Percentiles rank a stretch among this genome's conserved stretches.
phyloP scores from a whole-genome alignment of 2,797 vertebrate genomes.

The Labroides dimidiatus region DNA sequence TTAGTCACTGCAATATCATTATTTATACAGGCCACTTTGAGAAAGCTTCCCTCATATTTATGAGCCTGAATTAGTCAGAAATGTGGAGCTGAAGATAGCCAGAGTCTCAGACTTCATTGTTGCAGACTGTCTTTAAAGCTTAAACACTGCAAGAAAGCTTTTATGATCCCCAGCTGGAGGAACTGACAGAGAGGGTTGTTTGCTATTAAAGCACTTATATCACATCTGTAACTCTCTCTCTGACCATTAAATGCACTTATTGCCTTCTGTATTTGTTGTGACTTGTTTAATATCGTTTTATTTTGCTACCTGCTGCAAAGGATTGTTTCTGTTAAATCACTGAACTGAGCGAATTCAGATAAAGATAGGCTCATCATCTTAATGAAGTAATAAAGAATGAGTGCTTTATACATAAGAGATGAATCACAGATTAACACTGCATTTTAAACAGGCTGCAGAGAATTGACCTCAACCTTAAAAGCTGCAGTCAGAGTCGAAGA shows the following conservation, averaged over 20 bases:
- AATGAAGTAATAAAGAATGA: slow-evolving; percentile 24
- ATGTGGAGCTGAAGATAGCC: slow-evolving; percentile 25
- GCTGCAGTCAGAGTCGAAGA: slow-evolving; percentile 17
- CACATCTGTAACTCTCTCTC: slow-evolving; percentile 1
- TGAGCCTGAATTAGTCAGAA: slow-evolving; percentile 61
- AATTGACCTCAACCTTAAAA: slow-evolving; percentile 41
- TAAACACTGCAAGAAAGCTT: slow-evolving; percentile 42
- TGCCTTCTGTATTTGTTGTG: background rate
- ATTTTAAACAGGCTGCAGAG: slow-evolving; percentile 37
- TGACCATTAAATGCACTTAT: background rate
- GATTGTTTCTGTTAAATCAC: background rate
- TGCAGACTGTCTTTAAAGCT: slow-evolving; percentile 37
- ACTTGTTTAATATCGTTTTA: background rate
- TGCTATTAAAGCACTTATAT: slow-evolving; percentile 15
- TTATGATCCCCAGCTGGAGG: slow-evolving; percentile 9
- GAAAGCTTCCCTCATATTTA: slow-evolving; percentile 44
- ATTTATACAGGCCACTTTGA: slow-evolving; percentile 51
- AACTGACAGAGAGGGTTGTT: slow-evolving; percentile 1
- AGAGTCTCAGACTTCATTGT: slow-evolving; percentile 34
- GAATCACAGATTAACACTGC: slow-evolving; percentile 30
- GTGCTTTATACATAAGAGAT: slow-evolving; percentile 40
- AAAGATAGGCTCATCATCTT: slow-evolving; percentile 11
- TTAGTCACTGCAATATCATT: slow-evolving; percentile 56
- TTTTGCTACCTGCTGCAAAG: background rate
- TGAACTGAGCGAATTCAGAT: background rate